Conservation (phyloP, 2,888 invertebrate species). For the Harpalus rubripes region DNA sequence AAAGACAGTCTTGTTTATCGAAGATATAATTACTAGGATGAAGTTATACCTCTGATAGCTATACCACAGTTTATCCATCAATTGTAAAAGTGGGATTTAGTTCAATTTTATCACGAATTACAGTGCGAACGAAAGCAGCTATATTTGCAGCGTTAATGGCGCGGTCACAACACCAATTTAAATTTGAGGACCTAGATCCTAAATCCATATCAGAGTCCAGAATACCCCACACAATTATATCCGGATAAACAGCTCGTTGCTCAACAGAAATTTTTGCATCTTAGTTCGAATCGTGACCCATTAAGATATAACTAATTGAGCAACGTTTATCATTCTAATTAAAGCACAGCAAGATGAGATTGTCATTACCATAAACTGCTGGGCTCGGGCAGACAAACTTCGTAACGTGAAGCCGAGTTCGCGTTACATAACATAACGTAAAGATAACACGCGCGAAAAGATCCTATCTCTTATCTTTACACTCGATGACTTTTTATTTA, state of each 20-base stretch:
- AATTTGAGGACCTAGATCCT: background rate
- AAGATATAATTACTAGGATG: too few species aligned
- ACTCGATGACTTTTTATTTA: slow-evolving; percentile 35
- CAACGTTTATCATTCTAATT: slow-evolving; percentile 49
- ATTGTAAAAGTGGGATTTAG: too few species aligned
- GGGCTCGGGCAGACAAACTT: slow-evolving; percentile 16
- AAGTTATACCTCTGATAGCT: too few species aligned
- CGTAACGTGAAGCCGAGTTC: slow-evolving; percentile 8
- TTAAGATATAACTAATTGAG: slow-evolving; percentile 53
- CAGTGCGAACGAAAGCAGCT: too few species aligned
- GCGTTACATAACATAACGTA: slow-evolving; percentile 1
- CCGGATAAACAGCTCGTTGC: slow-evolving; percentile 18
- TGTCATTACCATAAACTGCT: slow-evolving; percentile 36
- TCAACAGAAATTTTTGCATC: slow-evolving; percentile 46
- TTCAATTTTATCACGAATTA: too few species aligned
- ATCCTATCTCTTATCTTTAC: slow-evolving; percentile 56
- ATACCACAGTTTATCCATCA: too few species aligned
- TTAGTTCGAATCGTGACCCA: slow-evolving; percentile 34
- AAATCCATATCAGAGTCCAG: background rate
- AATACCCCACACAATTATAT: slow-evolving; percentile 1
- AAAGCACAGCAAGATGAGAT: slow-evolving; percentile 24
- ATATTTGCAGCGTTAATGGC: too few species aligned
- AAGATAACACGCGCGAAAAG: slow-evolving; percentile 53
- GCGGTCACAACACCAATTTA: too few species aligned
- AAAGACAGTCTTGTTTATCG: too few species aligned